Evolutionary conservation across 2,888 invertebrate genomes (phyloP).

Genomic region (Seira ritae): DNA sequence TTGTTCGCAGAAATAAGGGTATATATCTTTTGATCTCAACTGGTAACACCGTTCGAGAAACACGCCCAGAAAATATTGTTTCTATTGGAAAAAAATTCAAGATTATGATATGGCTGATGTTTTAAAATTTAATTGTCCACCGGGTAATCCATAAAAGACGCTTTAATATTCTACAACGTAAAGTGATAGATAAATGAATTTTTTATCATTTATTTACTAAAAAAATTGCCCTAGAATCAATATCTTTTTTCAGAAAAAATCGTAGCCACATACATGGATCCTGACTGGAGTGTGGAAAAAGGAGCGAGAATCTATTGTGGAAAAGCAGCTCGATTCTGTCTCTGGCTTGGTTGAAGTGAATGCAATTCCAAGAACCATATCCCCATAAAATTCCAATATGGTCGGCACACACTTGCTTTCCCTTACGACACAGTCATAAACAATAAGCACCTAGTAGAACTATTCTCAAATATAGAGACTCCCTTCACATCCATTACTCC

Average conservation of each 20-base stretch:
- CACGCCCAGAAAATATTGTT: neutral
- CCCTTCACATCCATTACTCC: neutral
- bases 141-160: too few relatives aligned
- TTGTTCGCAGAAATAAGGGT: neutral
- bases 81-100: neutral
- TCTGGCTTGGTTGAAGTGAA: neutral
- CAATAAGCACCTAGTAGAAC: neutral
- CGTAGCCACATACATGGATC: neutral
- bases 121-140: too few relatives aligned
- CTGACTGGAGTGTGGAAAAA: neutral
- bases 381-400: conserved; percentile 2
- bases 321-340: neutral
- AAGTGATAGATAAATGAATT: neutral
- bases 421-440: neutral
- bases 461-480: neutral
- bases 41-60: neutral
- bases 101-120: neutral
- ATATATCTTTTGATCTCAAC: too few relatives aligned
- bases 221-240: too few relatives aligned
- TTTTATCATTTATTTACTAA: neutral
- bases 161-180: too few relatives aligned
- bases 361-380: neutral
- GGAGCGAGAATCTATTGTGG: neutral
- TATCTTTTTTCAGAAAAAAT: neutral
- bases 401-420: neutral